Evolutionary conservation across 2,797 vertebrate species (phyloP).

Genomic region (Martes flavigula): DNA sequence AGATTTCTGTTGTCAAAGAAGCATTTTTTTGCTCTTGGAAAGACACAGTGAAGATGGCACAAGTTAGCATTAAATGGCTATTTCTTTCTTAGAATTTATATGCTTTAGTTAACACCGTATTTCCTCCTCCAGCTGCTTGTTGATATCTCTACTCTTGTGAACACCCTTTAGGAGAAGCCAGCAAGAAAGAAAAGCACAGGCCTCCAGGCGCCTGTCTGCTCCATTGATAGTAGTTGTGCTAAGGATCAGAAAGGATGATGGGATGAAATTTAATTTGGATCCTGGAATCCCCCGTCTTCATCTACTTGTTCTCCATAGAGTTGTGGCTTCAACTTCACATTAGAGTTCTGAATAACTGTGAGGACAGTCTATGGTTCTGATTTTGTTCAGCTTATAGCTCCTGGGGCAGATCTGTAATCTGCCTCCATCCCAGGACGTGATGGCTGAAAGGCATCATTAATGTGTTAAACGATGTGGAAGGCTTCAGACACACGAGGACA

Average conservation of each 20-base stretch:
- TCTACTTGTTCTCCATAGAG: neutral
- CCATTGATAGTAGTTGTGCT: neutral
- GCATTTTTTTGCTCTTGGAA: neutral
- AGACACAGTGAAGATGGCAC: neutral
- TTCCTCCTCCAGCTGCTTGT: neutral
- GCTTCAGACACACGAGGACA: neutral
- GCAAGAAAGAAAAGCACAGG: neutral
- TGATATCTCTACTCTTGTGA: neutral
- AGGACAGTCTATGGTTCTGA: neutral
- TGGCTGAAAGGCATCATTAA: conserved; percentile 45
- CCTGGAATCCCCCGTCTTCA: neutral
- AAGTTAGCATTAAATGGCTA: neutral
- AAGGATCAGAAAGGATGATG: neutral
- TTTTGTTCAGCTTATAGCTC: neutral
- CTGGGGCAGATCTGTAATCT: neutral
- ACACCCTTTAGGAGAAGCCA: neutral
- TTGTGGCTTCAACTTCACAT: neutral
- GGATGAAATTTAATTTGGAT: neutral
- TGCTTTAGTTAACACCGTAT: neutral
- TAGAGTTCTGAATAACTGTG: neutral
- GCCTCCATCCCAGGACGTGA: neutral
- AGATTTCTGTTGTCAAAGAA: neutral
- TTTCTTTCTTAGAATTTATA: neutral
- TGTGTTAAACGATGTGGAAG: conserved; percentile 13
- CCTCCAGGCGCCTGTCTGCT: neutral